These are phyloP conservation scores for Peromyscus melanophrys DNA, from an alignment of 2,797 vertebrate genomes.

Conservation along the genomic window DNA sequence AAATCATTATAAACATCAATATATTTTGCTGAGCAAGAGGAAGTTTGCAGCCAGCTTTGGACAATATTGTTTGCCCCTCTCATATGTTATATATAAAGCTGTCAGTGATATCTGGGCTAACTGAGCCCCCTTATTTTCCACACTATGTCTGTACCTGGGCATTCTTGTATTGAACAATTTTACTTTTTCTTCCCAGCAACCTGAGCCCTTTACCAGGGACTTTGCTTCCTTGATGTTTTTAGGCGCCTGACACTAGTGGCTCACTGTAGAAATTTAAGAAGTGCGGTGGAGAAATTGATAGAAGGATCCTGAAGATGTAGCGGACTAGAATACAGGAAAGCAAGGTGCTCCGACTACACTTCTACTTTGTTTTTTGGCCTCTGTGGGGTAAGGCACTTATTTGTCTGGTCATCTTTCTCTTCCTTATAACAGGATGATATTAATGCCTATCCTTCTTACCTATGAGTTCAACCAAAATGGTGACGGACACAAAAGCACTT, in stretches of 20 bases:
- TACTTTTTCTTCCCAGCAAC: neutral
- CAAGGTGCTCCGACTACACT: neutral
- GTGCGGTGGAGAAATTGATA: neutral
- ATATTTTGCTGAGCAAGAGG: slow-evolving; percentile 49
- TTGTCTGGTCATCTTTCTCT: neutral
- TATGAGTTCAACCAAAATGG: neutral
- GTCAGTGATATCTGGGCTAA: neutral
- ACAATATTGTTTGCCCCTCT: neutral
- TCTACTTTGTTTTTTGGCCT: neutral
- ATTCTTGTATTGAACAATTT: neutral
- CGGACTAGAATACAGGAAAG: neutral
- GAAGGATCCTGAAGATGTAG: neutral
- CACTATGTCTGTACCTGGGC: neutral
- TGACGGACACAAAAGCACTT: neutral
- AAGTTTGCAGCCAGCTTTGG: neutral
- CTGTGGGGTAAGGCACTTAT: neutral
- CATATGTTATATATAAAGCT: neutral
- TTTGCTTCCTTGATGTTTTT: slow-evolving; percentile 22
- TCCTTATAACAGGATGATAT: neutral
- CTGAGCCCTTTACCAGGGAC: neutral
- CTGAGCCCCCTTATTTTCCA: neutral
- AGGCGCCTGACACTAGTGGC: neutral
- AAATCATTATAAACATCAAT: slow-evolving; percentile 54
- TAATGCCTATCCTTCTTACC: neutral
- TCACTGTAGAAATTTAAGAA: neutral